These are phyloP conservation scores for Drosophila watanabei DNA, from an alignment of 1,140 invertebrate species.

Conservation along the genomic window DNA sequence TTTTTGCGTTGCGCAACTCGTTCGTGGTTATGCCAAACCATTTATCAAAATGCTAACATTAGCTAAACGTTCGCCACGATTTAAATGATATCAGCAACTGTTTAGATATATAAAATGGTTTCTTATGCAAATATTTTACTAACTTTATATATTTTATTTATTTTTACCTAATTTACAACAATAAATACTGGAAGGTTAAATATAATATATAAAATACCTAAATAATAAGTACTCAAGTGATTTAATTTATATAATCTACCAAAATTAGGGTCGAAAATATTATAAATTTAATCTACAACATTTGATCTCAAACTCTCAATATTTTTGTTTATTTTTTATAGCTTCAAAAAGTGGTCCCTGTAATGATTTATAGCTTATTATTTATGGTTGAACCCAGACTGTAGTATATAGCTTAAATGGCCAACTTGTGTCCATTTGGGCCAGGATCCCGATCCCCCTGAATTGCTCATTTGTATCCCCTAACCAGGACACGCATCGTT, in stretches of 20 bases:
- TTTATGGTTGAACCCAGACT: neutral
- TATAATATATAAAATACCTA: neutral
- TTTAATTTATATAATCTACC: neutral
- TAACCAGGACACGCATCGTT: constrained; percentile 52
- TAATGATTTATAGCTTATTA: neutral
- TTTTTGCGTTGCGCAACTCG: constrained; percentile 7
- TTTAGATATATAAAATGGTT: neutral
- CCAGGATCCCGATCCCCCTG: neutral
- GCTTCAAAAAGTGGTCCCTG: neutral
- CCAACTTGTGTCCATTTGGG: constrained; percentile 7
- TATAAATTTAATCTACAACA: too few relatives aligned
- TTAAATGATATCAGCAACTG: neutral
- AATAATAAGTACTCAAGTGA: neutral
- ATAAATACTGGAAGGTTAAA: neutral
- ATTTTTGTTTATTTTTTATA: neutral
- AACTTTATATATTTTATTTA: neutral
- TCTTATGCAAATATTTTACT: neutral
- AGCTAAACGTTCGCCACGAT: neutral
- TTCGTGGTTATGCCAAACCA: constrained; percentile 6
- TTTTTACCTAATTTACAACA: neutral
- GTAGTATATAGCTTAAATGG: constrained; percentile 13
- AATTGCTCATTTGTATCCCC: constrained; percentile 33
- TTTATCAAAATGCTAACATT: constrained; percentile 10
- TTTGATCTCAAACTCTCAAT: too few relatives aligned
- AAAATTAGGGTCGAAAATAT: too few relatives aligned